These are phyloP conservation scores for Siniperca scherzeri DNA, from an alignment of 2,797 vertebrate genomes.

Conservation along the genomic window DNA sequence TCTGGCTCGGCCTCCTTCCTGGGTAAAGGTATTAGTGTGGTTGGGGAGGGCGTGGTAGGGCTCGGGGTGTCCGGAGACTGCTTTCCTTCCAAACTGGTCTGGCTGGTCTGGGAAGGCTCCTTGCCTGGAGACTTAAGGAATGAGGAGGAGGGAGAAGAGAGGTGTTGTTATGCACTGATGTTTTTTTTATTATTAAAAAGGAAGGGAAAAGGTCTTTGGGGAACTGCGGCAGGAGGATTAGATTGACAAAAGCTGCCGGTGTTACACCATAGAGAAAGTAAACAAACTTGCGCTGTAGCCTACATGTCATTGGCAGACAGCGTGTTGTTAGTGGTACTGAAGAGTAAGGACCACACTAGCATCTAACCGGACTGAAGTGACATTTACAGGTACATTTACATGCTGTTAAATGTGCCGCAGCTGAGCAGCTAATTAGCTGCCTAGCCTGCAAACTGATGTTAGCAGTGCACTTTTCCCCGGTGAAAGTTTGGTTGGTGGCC, in stretches of 20 bases:
- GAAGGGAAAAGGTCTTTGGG: too few relatives aligned
- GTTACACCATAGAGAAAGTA: background rate
- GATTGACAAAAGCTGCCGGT: too few relatives aligned
- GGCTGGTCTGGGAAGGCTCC: conserved; percentile 86
- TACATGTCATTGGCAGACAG: background rate
- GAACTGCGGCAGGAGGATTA: too few relatives aligned
- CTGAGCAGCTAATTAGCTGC: background rate
- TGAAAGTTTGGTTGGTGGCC: background rate
- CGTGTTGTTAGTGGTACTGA: background rate
- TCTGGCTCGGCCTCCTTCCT: conserved; percentile 25
- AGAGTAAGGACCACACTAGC: background rate
- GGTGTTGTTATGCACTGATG: conserved; percentile 13
- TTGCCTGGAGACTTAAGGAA: conserved; percentile 83
- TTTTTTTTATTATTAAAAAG: too few relatives aligned
- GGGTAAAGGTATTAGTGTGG: conserved; percentile 50
- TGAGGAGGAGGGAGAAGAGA: background rate
- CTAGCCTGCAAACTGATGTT: background rate
- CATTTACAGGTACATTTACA: background rate
- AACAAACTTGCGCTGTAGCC: background rate
- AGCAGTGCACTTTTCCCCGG: background rate
- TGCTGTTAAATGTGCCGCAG: too few relatives aligned
- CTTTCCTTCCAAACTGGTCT: conserved; percentile 87
- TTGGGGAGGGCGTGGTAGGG: conserved; percentile 58
- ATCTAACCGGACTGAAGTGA: background rate
- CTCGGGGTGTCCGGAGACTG: conserved; percentile 59